phyloP scores from a whole-genome alignment of 2,888 invertebrate species.

The Apodemia zela region DNA sequence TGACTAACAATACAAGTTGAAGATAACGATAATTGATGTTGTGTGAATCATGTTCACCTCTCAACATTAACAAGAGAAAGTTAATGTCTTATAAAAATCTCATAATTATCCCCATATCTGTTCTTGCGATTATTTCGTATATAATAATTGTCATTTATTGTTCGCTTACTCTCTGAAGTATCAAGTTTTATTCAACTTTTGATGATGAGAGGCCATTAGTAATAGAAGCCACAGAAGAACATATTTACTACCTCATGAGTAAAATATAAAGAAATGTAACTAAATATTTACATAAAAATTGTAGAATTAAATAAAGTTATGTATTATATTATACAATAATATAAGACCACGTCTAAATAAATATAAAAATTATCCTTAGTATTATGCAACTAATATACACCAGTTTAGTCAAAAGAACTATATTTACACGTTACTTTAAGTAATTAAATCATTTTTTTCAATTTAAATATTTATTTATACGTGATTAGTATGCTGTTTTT shows the following conservation, averaged over 20 bases:
- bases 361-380: too few species aligned
- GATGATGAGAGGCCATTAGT: not conserved
- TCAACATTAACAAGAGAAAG: conserved; percentile 28
- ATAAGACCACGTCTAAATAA: too few species aligned
- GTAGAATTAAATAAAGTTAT: too few species aligned
- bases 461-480: too few species aligned
- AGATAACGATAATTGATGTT: conserved; percentile 24
- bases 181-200: not conserved
- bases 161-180: conserved; percentile 7
- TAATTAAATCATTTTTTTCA: too few species aligned
- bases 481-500: too few species aligned
- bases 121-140: not conserved
- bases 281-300: not conserved
- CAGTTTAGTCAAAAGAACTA: too few species aligned
- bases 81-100: conserved; percentile 15
- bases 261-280: not conserved
- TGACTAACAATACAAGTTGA: conserved; percentile 21
- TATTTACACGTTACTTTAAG: too few species aligned
- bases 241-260: not conserved
- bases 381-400: too few species aligned
- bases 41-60: conserved; percentile 23
- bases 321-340: too few species aligned
- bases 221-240: too few species aligned
- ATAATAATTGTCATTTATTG: not conserved
- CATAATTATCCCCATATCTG: conserved; percentile 18